Conservation (phyloP, 2,797 vertebrate genomes). For the Australoheros facetus region DNA sequence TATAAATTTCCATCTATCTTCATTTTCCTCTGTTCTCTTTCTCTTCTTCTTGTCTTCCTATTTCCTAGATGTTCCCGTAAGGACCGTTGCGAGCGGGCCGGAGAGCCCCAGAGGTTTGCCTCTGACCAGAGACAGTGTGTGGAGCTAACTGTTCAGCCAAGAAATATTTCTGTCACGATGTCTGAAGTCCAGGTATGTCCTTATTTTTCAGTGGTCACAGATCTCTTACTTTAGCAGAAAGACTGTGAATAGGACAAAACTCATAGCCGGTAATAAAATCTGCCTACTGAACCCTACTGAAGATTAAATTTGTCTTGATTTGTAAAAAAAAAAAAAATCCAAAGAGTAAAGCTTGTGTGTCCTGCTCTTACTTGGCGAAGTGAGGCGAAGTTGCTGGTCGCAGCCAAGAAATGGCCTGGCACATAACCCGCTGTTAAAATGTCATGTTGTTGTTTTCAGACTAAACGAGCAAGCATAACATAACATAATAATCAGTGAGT, state of each 20-base stretch:
- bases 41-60: slow-evolving; percentile 1
- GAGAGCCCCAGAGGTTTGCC: slow-evolving; percentile 91
- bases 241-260: not conserved
- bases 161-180: slow-evolving; percentile 96
- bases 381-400: not conserved
- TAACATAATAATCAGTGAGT: slow-evolving; percentile 3
- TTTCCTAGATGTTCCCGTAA: slow-evolving; percentile 90
- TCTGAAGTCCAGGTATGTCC: slow-evolving; percentile 89
- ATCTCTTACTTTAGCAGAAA: not conserved
- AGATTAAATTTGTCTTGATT: not conserved
- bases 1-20: not conserved
- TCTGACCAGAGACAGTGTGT: slow-evolving; percentile 91
- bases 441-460: not conserved
- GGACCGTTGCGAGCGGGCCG: slow-evolving; percentile 90
- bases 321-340: not conserved
- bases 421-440: not conserved
- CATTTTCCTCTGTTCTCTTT: not conserved
- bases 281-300: not conserved
- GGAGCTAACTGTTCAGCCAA: slow-evolving; percentile 89
- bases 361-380: not conserved
- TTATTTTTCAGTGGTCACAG: not conserved
- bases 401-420: not conserved
- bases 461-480: not conserved
- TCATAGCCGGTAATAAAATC: not conserved
- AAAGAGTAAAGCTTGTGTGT: not conserved